phyloP scores from a whole-genome alignment of 2,888 invertebrate species.

The Tachina lurida region DNA sequence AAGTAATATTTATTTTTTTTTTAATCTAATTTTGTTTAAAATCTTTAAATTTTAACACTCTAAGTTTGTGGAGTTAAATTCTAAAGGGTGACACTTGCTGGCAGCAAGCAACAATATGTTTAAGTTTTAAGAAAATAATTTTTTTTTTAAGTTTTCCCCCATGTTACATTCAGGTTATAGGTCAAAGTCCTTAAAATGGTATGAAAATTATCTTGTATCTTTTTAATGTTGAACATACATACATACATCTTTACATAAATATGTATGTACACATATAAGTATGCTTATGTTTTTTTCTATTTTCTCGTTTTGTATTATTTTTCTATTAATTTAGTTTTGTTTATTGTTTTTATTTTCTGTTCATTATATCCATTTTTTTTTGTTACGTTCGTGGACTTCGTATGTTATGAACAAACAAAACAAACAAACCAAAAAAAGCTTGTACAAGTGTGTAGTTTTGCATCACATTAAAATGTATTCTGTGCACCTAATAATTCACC shows the following conservation, averaged over 20 bases:
- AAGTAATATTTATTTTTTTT: neutral
- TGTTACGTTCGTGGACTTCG: slow-evolving; percentile 22
- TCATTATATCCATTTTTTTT: slow-evolving; percentile 22
- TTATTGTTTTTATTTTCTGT: slow-evolving; percentile 43
- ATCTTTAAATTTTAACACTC: neutral
- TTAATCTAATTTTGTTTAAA: neutral
- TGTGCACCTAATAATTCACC: slow-evolving; percentile 70
- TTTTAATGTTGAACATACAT: slow-evolving; percentile 35
- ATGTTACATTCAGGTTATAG: slow-evolving; percentile 41
- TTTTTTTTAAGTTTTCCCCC: neutral
- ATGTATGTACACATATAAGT: neutral
- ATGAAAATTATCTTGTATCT: slow-evolving; percentile 45
- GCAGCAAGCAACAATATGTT: neutral
- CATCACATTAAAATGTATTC: slow-evolving; percentile 66
- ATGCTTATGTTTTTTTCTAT: slow-evolving; percentile 5
- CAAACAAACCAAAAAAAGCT: slow-evolving; percentile 25
- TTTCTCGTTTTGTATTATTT: slow-evolving; percentile 9
- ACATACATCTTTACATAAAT: neutral
- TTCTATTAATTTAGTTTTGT: slow-evolving; percentile 50
- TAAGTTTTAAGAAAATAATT: neutral
- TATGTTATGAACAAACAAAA: slow-evolving; percentile 33
- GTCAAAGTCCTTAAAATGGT: slow-evolving; percentile 52
- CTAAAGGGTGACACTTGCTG: neutral
- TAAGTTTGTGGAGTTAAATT: too few relatives aligned
- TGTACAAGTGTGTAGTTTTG: slow-evolving; percentile 48